Percentiles rank a stretch among this genome's conserved stretches.
phyloP scores from a whole-genome alignment of 2,113 vertebrate genomes.

The Mormyrus lacerda region DNA sequence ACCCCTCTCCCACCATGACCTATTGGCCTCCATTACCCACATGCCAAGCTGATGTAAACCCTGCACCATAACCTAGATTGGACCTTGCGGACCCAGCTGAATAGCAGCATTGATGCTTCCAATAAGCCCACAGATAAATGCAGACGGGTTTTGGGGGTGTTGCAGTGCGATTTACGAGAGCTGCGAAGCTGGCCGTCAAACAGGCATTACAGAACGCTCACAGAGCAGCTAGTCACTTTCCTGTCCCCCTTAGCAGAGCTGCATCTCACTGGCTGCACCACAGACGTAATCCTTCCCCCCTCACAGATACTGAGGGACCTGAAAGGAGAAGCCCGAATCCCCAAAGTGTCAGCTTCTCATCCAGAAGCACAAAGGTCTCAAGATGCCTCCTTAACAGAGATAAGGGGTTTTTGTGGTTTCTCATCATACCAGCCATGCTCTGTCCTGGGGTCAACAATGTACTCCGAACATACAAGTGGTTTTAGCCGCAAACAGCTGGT shows the following conservation, averaged over 20 bases:
- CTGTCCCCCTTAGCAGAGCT: background rate
- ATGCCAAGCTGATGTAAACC: background rate
- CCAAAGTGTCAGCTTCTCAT: background rate
- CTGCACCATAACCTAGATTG: background rate
- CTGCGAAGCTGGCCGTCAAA: background rate
- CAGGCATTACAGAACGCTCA: background rate
- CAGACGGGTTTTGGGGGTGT: background rate
- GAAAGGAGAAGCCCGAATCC: background rate
- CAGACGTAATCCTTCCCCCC: background rate
- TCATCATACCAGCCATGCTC: background rate
- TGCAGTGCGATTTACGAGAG: background rate
- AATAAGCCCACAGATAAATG: background rate
- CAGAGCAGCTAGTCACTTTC: background rate
- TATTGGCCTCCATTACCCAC: background rate
- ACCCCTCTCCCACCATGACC: background rate
- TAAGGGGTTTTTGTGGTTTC: background rate
- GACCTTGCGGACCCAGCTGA: background rate
- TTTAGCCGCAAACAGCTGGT: background rate
- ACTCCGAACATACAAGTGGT: background rate
- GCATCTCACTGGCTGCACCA: background rate
- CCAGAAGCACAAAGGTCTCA: background rate
- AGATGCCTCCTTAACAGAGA: background rate
- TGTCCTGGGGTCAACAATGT: background rate
- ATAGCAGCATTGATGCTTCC: background rate
- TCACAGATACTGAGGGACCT: background rate